Conservation (phyloP, 2,888 invertebrate species). For the Lasioglossum figueresi region DNA sequence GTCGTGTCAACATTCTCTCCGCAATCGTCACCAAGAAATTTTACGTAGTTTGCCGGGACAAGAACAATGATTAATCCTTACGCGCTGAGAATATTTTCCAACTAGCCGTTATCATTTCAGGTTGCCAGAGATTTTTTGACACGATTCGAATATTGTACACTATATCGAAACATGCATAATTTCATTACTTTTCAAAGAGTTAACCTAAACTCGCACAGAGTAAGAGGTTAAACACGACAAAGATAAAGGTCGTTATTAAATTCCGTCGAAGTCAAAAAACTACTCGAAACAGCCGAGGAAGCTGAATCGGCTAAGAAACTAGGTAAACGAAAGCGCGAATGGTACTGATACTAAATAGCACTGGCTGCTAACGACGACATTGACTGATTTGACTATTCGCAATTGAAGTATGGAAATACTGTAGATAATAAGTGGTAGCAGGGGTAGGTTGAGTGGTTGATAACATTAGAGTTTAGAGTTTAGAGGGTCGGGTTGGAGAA, state of each 20-base stretch:
- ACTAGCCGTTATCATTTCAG: background rate
- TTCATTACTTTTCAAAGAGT: background rate
- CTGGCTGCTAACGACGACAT: background rate
- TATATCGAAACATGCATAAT: constrained; percentile 19
- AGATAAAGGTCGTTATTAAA: constrained; percentile 19
- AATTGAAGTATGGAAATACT: background rate
- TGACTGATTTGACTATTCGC: background rate
- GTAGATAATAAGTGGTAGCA: background rate
- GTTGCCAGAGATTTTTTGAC: background rate
- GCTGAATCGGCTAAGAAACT: background rate
- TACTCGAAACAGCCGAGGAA: background rate
- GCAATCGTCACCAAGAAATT: background rate
- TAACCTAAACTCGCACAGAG: background rate
- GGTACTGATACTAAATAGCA: background rate
- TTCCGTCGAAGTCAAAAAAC: background rate
- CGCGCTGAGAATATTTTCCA: background rate
- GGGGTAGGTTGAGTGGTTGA: background rate
- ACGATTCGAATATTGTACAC: background rate
- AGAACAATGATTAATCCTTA: background rate
- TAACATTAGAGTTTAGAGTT: background rate
- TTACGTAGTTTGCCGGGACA: background rate
- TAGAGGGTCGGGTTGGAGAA: background rate
- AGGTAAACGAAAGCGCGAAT: background rate
- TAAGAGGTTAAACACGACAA: constrained; percentile 35
- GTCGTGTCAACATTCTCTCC: constrained; percentile 67